phyloP scores from a whole-genome alignment of 2,888 invertebrate genomes.

The Xestia c-nigrum region DNA sequence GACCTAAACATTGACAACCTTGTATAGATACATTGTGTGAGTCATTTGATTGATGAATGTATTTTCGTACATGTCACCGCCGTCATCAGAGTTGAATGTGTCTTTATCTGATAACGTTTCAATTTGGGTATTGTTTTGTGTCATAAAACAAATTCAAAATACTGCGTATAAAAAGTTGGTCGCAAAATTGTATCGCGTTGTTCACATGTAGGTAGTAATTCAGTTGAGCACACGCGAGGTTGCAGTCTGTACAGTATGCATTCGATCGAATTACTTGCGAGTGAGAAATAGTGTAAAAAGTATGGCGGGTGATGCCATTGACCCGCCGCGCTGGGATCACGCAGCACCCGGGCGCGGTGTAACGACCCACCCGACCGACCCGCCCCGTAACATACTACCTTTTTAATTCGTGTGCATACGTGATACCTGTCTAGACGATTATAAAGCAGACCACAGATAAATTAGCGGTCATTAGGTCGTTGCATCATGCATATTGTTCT shows the following conservation, averaged over 20 bases:
- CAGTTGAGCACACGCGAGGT: slow-evolving; percentile 38
- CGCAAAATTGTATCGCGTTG: slow-evolving; percentile 13
- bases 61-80: slow-evolving; percentile 39
- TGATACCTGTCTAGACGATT: slow-evolving; percentile 36
- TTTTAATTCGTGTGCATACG: slow-evolving; percentile 37
- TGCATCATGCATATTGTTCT: slow-evolving; percentile 30
- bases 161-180: slow-evolving; percentile 23
- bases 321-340: slow-evolving; percentile 69
- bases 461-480: slow-evolving; percentile 40
- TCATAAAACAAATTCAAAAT: slow-evolving; percentile 22
- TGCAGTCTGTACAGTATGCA: slow-evolving; percentile 60
- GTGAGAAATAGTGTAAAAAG: slow-evolving; percentile 71
- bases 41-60: slow-evolving; percentile 55
- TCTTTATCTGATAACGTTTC: slow-evolving; percentile 54
- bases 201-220: slow-evolving; percentile 24
- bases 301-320: slow-evolving; percentile 73
- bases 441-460: slow-evolving; percentile 29
- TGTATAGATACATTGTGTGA: slow-evolving; percentile 46
- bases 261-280: slow-evolving; percentile 69
- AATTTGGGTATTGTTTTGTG: slow-evolving; percentile 45
- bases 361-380: slow-evolving; percentile 59
- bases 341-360: slow-evolving; percentile 64
- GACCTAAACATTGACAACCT: slow-evolving; percentile 52
- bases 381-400: slow-evolving; percentile 49
- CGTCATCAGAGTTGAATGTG: slow-evolving; percentile 50